A percentile compares a stretch with the other conserved stretches of the same genome.
Conservation (phyloP, 2,888 invertebrate genomes). For the Mamestra brassicae region DNA sequence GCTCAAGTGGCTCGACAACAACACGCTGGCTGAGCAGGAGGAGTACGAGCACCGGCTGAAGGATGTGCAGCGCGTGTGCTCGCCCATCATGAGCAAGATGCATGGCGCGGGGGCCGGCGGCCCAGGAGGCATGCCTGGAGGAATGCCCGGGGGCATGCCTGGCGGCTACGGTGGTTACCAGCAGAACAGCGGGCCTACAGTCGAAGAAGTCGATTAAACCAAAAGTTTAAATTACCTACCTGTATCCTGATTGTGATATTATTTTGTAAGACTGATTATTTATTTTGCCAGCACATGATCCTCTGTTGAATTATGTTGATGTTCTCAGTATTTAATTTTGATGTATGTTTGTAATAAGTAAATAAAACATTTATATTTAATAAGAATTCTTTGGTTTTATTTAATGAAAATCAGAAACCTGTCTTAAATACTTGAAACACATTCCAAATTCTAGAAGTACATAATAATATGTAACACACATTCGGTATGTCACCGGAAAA, state of each 20-base stretch:
- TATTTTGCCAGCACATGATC: slow-evolving; percentile 30
- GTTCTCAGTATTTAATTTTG: too few species aligned
- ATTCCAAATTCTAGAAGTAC: not conserved
- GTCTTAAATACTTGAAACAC: not conserved
- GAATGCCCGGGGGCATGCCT: slow-evolving; percentile 21
- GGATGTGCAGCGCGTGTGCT: slow-evolving; percentile 91
- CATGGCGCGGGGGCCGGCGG: slow-evolving; percentile 86
- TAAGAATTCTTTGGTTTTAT: slow-evolving; percentile 9
- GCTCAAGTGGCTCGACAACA: slow-evolving; percentile 93
- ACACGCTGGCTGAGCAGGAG: slow-evolving; percentile 92
- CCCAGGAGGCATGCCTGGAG: slow-evolving; percentile 1
- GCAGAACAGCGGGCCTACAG: slow-evolving; percentile 68
- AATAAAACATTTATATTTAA: not conserved
- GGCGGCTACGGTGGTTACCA: slow-evolving; percentile 31
- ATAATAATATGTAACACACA: too few species aligned
- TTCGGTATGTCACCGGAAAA: too few species aligned
- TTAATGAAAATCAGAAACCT: not conserved
- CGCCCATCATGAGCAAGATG: slow-evolving; percentile 91
- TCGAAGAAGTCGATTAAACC: slow-evolving; percentile 79
- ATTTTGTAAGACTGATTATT: slow-evolving; percentile 55
- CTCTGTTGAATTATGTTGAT: slow-evolving; percentile 22
- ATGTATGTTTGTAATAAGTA: not conserved
- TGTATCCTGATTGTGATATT: slow-evolving; percentile 30
- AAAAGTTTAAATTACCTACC: not conserved
- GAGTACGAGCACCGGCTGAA: slow-evolving; percentile 92